phyloP scores from a whole-genome alignment of 1,140 invertebrate genomes.

The Leptinotarsa lineolata region DNA sequence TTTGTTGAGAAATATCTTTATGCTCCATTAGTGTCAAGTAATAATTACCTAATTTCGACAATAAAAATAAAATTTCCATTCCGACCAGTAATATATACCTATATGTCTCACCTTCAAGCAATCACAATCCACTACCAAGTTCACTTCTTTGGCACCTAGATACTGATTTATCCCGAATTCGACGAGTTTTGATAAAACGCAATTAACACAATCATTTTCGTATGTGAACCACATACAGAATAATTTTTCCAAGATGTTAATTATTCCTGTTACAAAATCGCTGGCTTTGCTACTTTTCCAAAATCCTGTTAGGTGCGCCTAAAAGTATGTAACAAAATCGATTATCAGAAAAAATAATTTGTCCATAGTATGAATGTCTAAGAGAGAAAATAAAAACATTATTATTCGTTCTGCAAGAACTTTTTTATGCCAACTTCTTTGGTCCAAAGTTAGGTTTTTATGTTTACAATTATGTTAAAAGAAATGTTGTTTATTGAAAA shows the following conservation, averaged over 20 bases:
- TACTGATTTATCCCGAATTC: constrained; percentile 15
- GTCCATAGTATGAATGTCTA: too few species aligned
- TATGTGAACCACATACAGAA: constrained; percentile 16
- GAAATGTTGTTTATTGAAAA: too few species aligned
- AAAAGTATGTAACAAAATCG: neutral
- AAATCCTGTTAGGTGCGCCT: neutral
- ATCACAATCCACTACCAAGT: neutral
- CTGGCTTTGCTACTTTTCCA: constrained; percentile 8
- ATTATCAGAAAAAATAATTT: too few species aligned
- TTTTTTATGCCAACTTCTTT: too few species aligned
- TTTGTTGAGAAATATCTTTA: too few species aligned
- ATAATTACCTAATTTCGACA: too few species aligned
- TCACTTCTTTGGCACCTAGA: neutral
- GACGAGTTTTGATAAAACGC: neutral
- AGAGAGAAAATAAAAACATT: too few species aligned
- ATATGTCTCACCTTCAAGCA: neutral
- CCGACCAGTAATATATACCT: neutral
- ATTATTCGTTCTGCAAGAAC: too few species aligned
- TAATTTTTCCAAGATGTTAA: constrained; percentile 4
- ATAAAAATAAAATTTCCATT: neutral
- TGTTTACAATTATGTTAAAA: too few species aligned
- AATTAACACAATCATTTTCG: neutral
- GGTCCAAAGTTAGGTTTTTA: too few species aligned
- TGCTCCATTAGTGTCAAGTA: neutral
- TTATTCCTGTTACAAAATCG: neutral